Base-by-base conservation (phyloP, 2,113 vertebrate genomes). In the Campylomormyrus tamandua region DNA sequence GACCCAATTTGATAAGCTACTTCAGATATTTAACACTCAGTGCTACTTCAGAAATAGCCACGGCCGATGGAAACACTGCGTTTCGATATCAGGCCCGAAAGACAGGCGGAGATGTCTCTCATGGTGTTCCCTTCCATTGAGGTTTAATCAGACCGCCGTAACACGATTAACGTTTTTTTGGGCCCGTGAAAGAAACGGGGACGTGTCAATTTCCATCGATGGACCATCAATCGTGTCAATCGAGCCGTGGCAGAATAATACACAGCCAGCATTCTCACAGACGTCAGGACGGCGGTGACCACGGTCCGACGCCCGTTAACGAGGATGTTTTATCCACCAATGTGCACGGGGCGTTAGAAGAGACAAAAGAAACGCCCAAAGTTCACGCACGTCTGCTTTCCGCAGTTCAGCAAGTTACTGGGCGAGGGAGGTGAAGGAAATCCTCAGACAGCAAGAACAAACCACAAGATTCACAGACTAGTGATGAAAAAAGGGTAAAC, bases 1-100 rank as follows among this genome's bases (percentile, higher is more conserved):
- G 95, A 96, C 95, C 94, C 93, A 96, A 95, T 96, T 96, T 94
- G 91, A 95, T 96, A 96, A 96, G 94, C 95, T 94, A 92, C 94
- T 96, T 96, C 95, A 92, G 94, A 93, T 94, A 94, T 93, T 96
- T 96, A 96, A 93, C 94, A 92, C 89, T 31, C 90, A 95, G 94
- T 94, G 92, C 94, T 93, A n/a, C n/a, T 93, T 91, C 93, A 95
- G 93, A 94, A 94, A 96, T 94, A 95, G 93, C 93, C 90, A 27
- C 90, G 90, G 93, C 94, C 94, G 90, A 93, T 92, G 91, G 89
- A 92, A 92, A 89, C 66, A 92, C 92, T 93, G 92, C 93, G 93
- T 96, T 95, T 96, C 94, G 94, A 93, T 95, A 94, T 94, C 94
- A 93, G 94, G 93, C 93, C 93, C 93, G 92, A 95, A 95, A 95